phyloP scores from a whole-genome alignment of 2,797 vertebrate genomes.

The Xiphophorus birchmanni region DNA sequence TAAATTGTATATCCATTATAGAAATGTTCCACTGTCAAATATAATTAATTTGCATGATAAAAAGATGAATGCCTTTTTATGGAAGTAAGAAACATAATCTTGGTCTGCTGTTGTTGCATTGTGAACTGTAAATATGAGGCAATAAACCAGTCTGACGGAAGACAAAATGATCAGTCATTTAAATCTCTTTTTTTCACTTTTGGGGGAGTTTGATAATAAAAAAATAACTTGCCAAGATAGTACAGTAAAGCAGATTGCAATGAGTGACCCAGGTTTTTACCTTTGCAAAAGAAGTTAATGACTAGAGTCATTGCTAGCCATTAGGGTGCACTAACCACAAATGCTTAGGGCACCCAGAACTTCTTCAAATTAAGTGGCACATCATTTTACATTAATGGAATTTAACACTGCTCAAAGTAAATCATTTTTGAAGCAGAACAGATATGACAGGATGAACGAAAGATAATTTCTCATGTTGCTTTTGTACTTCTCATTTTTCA shows the following conservation, averaged over 20 bases:
- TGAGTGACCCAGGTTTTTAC: too few relatives aligned
- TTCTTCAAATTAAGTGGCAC: too few relatives aligned
- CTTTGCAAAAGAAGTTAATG: too few relatives aligned
- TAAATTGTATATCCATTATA: constrained; percentile 37
- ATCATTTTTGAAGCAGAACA: too few relatives aligned
- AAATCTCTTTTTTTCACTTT: neutral
- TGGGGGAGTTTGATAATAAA: neutral
- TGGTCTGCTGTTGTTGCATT: constrained; percentile 6
- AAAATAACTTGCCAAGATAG: neutral
- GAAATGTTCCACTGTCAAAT: constrained; percentile 28
- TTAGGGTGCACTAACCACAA: too few relatives aligned
- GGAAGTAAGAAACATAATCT: constrained; percentile 4
- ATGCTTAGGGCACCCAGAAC: too few relatives aligned
- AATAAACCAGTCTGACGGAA: neutral
- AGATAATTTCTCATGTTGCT: too few relatives aligned
- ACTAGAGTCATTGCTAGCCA: too few relatives aligned
- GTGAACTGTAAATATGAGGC: neutral
- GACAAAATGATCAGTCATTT: neutral
- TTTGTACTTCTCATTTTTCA: too few relatives aligned
- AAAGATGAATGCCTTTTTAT: constrained; percentile 12
- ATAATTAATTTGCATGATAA: constrained; percentile 7
- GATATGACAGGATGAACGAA: too few relatives aligned
- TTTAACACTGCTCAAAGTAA: too few relatives aligned
- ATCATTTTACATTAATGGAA: too few relatives aligned
- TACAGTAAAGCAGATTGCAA: neutral